Base-by-base conservation (phyloP, 2,113 vertebrate genomes). In the Rana temporaria region DNA sequence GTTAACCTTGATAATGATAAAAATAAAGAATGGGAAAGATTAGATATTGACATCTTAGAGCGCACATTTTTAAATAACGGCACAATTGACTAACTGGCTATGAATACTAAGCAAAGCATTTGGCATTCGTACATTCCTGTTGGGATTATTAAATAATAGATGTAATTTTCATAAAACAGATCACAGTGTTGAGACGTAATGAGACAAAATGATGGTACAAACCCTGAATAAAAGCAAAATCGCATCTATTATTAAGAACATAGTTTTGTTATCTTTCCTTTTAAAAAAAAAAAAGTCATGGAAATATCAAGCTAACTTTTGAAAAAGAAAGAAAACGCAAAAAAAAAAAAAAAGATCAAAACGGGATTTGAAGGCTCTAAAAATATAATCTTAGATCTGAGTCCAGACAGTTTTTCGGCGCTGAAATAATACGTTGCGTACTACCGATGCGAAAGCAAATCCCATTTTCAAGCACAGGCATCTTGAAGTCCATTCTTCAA, bases 71-170 rank as follows among this genome's bases (percentile, higher is more conserved):
- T 17, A 81, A 53, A 63, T 59, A 71, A 42, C 63, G 59, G 8
- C 52, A 72, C 52, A 4, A 70, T 26, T 60, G 56, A 30, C 56
- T 81, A 30, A 22, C 26, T 65, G 38, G 26, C 38, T 34, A 11
- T 73, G 69, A 72, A 82, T 17, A 82, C 8, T 42, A 77, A 82
- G 67, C 66, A 71, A 26, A 20, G 32, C 55, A 79, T 73, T 82
- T 84, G 38, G 65, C 84, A 71, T 79, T 24, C 53, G 67, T 56
- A 79, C 16, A 77, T 82, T 90, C 91, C 85, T 87, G 34, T 16
- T 66, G 79, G 65, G 76, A 85, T 78, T 79, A 85, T 88, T 87
- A 86, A 92, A 87, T 89, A 89, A 89, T 88, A 82, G 22, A 88
- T 86, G 42, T 6, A 15, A 68, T 84, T 88, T 90, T 87, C 74